These are phyloP conservation scores for Chloroclystis v-ata DNA, from an alignment of 2,888 invertebrate genomes.

Conservation along the genomic window DNA sequence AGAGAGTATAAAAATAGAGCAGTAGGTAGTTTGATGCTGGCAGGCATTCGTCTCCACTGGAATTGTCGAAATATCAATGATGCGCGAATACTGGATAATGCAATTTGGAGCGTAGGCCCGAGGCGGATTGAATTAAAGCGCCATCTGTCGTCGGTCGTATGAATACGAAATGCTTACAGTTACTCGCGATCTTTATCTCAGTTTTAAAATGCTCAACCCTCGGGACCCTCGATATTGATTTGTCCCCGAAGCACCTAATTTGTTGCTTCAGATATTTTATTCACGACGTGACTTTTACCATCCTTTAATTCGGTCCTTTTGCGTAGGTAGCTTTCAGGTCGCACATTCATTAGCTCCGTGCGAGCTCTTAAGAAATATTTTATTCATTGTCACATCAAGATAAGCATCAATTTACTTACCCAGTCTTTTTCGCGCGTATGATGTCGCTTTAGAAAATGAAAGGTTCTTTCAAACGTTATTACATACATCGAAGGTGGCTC, in stretches of 20 bases:
- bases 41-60: slow-evolving; percentile 44
- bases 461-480: slow-evolving; percentile 62
- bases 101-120: slow-evolving; percentile 74
- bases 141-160: slow-evolving; percentile 75
- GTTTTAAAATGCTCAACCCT: slow-evolving; percentile 76
- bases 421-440: slow-evolving; percentile 46
- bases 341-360: slow-evolving; percentile 27
- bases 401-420: slow-evolving; percentile 38
- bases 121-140: slow-evolving; percentile 75
- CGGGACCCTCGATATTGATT: slow-evolving; percentile 67
- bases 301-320: slow-evolving; percentile 31
- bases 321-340: slow-evolving; percentile 8
- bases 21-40: slow-evolving; percentile 33
- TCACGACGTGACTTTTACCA: slow-evolving; percentile 54
- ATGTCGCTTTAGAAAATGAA: slow-evolving; percentile 60
- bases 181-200: slow-evolving; percentile 72
- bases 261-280: slow-evolving; percentile 65
- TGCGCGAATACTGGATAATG: slow-evolving; percentile 75
- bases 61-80: slow-evolving; percentile 77
- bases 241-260: slow-evolving; percentile 67
- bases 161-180: slow-evolving; percentile 74
- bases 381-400: slow-evolving; percentile 46
- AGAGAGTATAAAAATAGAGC: slow-evolving; percentile 31
- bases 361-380: slow-evolving; percentile 45
- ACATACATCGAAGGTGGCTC: slow-evolving; percentile 57